phyloP scores from a whole-genome alignment of 2,113 vertebrate species.

The Callaeas wilsoni region DNA sequence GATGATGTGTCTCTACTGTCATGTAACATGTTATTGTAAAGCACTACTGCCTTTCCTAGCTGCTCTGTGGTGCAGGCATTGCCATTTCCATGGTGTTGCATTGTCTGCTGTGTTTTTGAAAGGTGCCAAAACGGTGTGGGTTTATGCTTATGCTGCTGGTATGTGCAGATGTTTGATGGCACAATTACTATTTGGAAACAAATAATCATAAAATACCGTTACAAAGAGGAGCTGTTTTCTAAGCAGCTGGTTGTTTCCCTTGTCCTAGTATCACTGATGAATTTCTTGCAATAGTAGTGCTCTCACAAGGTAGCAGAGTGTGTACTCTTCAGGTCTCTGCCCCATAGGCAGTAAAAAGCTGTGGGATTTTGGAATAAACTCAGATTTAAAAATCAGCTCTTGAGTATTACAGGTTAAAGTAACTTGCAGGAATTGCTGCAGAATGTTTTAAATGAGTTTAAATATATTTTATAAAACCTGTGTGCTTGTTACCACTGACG shows the following conservation, averaged over 20 bases:
- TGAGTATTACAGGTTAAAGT: background rate
- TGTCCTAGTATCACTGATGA: background rate
- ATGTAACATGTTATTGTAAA: background rate
- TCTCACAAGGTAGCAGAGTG: background rate
- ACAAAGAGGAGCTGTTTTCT: background rate
- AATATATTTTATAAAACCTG: background rate
- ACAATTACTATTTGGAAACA: background rate
- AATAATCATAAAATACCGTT: background rate
- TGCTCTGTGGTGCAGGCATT: background rate
- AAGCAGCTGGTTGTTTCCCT: background rate
- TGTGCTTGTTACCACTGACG: rapidly evolving
- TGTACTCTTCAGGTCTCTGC: background rate
- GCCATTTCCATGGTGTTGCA: background rate
- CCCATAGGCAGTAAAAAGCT: background rate
- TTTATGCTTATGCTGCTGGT: background rate
- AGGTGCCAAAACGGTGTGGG: background rate
- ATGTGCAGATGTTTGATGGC: background rate
- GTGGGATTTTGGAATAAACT: background rate
- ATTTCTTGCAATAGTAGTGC: background rate
- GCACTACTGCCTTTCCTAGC: background rate
- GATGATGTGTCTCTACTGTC: background rate
- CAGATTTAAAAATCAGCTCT: background rate
- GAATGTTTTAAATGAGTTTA: background rate
- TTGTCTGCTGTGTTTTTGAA: background rate
- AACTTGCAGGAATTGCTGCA: background rate